Conservation (phyloP, 2,113 vertebrate genomes). For the Morphnarchus princeps region DNA sequence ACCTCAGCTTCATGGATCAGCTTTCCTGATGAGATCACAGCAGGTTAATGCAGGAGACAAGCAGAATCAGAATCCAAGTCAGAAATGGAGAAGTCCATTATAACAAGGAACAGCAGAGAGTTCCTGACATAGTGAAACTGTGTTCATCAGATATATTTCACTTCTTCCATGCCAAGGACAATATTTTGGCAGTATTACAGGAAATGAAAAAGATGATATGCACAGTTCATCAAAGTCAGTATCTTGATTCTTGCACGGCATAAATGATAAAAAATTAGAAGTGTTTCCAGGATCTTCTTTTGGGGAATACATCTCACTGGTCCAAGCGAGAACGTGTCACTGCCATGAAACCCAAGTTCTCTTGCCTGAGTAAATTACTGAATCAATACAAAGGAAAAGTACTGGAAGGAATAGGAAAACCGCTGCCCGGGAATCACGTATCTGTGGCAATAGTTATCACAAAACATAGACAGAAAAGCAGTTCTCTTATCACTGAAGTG, state of each 20-base stretch:
- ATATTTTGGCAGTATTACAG: background rate
- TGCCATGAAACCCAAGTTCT: constrained; percentile 18
- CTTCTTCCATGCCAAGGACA: background rate
- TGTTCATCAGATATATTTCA: background rate
- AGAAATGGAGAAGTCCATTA: background rate
- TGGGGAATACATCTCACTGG: background rate
- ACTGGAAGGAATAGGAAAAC: background rate
- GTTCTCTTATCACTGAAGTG: background rate
- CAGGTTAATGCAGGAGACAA: background rate
- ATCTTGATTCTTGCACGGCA: background rate
- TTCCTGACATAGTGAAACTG: background rate
- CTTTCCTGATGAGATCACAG: constrained; percentile 40
- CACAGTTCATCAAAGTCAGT: background rate
- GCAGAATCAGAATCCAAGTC: background rate
- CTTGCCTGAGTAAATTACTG: background rate
- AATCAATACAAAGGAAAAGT: background rate
- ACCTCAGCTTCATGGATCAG: background rate
- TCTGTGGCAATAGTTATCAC: background rate
- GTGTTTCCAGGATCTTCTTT: background rate
- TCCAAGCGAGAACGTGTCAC: constrained; percentile 4
- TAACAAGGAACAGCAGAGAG: background rate
- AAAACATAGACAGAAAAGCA: background rate
- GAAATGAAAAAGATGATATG: background rate
- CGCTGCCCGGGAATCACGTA: accelerated
- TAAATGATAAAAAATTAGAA: background rate